Evolutionary conservation across 2,888 invertebrate genomes (phyloP).

Genomic region (Patella ulyssiponensis): DNA sequence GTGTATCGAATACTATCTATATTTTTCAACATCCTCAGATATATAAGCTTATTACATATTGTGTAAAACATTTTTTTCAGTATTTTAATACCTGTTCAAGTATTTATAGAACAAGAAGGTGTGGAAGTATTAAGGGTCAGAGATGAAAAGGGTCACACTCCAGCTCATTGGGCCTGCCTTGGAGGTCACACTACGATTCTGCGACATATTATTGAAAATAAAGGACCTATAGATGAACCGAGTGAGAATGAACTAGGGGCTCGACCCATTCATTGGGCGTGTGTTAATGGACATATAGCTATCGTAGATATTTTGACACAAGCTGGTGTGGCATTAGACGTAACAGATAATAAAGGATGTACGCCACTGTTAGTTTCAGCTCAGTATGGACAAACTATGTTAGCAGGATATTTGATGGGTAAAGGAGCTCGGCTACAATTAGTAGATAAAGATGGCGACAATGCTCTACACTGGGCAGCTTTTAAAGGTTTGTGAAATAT

Average conservation of each 20-base stretch:
- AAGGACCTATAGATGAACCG: constrained; percentile 87
- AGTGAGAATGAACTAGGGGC: constrained; percentile 91
- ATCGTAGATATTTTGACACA: constrained; percentile 83
- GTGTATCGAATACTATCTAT: no score
- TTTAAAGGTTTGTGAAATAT: constrained; percentile 79
- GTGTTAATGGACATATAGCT: constrained; percentile 91
- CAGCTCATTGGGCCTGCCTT: constrained; percentile 92
- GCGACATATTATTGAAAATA: constrained; percentile 84
- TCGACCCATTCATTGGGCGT: constrained; percentile 94
- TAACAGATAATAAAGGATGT: constrained; percentile 88
- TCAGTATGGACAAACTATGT: constrained; percentile 92
- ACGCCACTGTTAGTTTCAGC: constrained; percentile 90
- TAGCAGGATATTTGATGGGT: constrained; percentile 90
- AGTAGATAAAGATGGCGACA: constrained; percentile 93
- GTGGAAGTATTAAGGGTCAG: constrained; percentile 81
- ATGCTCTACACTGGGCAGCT: constrained; percentile 93
- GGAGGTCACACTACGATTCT: constrained; percentile 92
- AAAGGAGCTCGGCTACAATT: constrained; percentile 90
- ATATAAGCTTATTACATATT: no score
- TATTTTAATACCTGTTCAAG: constrained; percentile 87
- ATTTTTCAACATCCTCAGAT: no score
- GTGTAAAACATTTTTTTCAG: constrained; percentile 72
- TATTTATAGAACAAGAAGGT: constrained; percentile 86
- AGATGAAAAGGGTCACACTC: constrained; percentile 93
- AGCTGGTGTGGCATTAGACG: constrained; percentile 87